Base-by-base conservation (phyloP, 92 coral and sea anemone species). In the Diadumene lineata region DNA sequence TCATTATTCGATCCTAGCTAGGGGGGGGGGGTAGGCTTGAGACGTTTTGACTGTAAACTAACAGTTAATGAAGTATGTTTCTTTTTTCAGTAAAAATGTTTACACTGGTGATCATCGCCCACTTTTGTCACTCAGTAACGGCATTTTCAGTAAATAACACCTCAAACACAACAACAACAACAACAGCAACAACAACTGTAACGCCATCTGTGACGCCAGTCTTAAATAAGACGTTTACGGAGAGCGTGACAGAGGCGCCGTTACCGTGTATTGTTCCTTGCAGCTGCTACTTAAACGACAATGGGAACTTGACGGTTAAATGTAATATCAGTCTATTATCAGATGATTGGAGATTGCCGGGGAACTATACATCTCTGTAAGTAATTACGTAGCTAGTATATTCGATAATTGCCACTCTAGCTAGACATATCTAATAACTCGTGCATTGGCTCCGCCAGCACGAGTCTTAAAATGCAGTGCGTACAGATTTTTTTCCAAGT, bases 271-370 rank as follows among this genome's bases (percentile, higher is more conserved):
- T 43, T 29, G 26, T 23, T 18, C 74, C 56, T 15, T 38, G 56
- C 30, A 43, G 57, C 48, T 68, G 57, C 23, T 48, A 68, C 21
- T 31, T 68, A 8, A 68, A 68, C 31, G 28, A 68, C 21, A 7
- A 68, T 23, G 61, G 61, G 33, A 21, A 31, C 2, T 1, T 48
- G 11, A 38, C 48, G 48, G 29, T 43, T 7, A 38, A 21, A 0
- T 68, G 74, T 27, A 50, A 23, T 17, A 48, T 68, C 55, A 27
- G 30, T 31, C 31, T 21, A n/a, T 60, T 68, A 43, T 19, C 74
- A 38, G 19, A 0, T 21, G 21, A 43, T 0, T 68, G 74, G 74
- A 43, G 1, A 16, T 23, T 68, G 33, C 74, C 74, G n/a, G 29
- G 13, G 27, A 13, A 26, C 30, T 38, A 43, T 17, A 9, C 23